These are phyloP conservation scores for Chionoecetes opilio DNA, from an alignment of 1,140 invertebrate genomes.

Conservation along the genomic window DNA sequence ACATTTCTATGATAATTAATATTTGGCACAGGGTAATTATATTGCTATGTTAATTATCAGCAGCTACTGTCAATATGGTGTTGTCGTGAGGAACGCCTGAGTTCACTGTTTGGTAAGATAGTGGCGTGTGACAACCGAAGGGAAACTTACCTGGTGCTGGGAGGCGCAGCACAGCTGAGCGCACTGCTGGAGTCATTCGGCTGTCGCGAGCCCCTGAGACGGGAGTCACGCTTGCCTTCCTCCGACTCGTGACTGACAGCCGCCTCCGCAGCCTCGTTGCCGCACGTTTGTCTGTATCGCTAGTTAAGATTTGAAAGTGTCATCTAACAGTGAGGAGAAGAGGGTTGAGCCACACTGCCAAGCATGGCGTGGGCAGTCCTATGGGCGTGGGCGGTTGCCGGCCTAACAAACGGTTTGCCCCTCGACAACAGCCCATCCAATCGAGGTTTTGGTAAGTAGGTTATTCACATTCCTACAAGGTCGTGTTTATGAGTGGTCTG, in stretches of 20 bases:
- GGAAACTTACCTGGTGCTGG: background rate
- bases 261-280: too few relatives aligned
- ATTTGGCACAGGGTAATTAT: background rate
- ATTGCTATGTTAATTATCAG: background rate
- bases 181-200: background rate
- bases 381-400: background rate
- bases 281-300: too few relatives aligned
- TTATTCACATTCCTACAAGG: too few relatives aligned
- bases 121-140: constrained; percentile 3
- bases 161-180: background rate
- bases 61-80: background rate
- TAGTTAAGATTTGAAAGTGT: too few relatives aligned
- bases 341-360: background rate
- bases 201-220: background rate
- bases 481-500: too few relatives aligned
- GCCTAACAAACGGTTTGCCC: background rate
- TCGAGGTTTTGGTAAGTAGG: background rate
- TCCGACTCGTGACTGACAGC: too few relatives aligned
- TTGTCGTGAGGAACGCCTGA: background rate
- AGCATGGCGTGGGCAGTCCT: background rate
- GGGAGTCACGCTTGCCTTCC: background rate
- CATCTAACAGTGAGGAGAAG: background rate
- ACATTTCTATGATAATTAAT: background rate
- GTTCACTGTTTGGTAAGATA: background rate
- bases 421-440: background rate